phyloP scores from a whole-genome alignment of 2,797 vertebrate genomes.

The Dicrostonyx torquatus region DNA sequence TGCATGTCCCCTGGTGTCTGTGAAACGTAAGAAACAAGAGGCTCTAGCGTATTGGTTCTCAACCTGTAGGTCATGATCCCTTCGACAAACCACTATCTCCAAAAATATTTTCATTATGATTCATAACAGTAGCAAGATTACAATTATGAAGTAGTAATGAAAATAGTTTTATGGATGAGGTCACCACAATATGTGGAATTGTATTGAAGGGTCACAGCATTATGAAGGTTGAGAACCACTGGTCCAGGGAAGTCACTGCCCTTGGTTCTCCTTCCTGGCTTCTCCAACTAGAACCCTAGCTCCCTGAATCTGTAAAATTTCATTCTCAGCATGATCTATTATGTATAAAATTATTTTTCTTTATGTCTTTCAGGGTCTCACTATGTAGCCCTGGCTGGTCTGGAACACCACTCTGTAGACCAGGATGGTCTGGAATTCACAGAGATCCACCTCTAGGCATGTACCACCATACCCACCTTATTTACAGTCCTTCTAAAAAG shows the following conservation, averaged over 20 bases:
- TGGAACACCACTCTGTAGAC: background rate
- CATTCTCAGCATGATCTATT: conserved; percentile 26
- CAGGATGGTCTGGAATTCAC: background rate
- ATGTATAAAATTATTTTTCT: too few relatives aligned
- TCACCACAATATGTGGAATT: too few relatives aligned
- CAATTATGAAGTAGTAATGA: background rate
- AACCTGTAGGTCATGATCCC: background rate
- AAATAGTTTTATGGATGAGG: background rate
- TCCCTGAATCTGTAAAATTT: conserved; percentile 14
- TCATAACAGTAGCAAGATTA: background rate
- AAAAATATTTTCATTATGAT: background rate
- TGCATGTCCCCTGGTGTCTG: background rate
- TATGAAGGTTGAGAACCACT: background rate
- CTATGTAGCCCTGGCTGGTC: background rate
- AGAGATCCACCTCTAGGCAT: background rate
- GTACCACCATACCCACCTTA: background rate
- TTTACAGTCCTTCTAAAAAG: conserved; percentile 35
- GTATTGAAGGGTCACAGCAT: background rate
- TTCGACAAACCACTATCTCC: background rate
- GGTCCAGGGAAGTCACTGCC: background rate
- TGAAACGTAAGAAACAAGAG: background rate
- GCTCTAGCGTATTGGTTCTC: background rate
- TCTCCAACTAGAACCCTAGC: background rate
- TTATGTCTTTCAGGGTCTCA: background rate
- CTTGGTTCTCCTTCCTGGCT: background rate